Base-by-base conservation (phyloP, 2,888 invertebrate genomes). In the Ceraclea dissimilis region DNA sequence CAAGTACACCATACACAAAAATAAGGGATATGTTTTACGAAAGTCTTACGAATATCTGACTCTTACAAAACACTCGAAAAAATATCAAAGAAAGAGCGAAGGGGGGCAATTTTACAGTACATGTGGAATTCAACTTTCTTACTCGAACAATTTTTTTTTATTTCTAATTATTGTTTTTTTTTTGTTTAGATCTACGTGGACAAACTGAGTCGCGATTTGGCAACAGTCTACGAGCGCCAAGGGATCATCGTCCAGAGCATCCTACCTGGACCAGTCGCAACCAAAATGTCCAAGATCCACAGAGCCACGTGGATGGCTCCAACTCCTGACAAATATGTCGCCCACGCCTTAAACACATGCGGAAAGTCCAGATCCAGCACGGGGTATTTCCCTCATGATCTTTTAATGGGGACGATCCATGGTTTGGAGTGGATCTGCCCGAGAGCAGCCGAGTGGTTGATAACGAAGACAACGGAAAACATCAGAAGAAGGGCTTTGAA, bases 221-320 rank as follows among this genome's bases (percentile, higher is more conserved):
- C 83, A 6, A 81, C 84, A 54, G 92, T 93, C 67, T 92, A 90
- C 66, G 73, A 77, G 17, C 81, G 82, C 39, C 74, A 80, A 44
- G 90, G 90, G 1, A 83, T 93, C 20, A 79, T 84, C 2, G 76
- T 93, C 4, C 93, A 95, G 73, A 86, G 88, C 67, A 77, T 95
- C 0, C 73, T 86, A 56, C 95, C 95, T 0, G 93, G 91, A 1
- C 91, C 88, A 64, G 94, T 96, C 1, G 90, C 91, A 19, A 93
- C 94, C 0, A 94, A 94, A 67, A 91, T 93, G 90, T 86, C 89
- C 10, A 89, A 90, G 65, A 87, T 93, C 57, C 79, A 81, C n/a
- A 77, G 78, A 39, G 78, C 86, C 22, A 82, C 85, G 0, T 78
- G 85, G 71, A 83, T 91, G 74, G 86, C 90, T 0, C 92, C 92